Conservation (phyloP, 1,140 invertebrate species). For the Zaprionus capensis region DNA sequence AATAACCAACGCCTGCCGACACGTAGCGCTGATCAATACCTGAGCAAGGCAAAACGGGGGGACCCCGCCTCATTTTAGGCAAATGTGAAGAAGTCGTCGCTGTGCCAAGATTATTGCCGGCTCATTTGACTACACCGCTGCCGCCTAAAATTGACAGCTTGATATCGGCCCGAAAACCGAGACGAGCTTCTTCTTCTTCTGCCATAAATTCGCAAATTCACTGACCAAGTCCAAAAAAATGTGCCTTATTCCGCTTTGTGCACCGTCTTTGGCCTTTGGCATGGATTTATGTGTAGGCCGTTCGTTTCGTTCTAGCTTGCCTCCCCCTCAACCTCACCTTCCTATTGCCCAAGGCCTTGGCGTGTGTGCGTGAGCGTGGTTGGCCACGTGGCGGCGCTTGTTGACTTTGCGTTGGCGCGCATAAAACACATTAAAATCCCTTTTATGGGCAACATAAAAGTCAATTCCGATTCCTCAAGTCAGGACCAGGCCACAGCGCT, state of each 20-base stretch:
- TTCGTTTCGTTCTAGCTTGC: conserved; percentile 2
- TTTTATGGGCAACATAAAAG: conserved; percentile 76
- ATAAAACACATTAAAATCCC: conserved; percentile 78
- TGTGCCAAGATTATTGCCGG: conserved; percentile 64
- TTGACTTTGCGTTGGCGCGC: conserved; percentile 45
- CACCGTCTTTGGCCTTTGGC: conserved; percentile 24
- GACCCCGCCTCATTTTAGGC: background rate
- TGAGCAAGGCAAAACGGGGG: background rate
- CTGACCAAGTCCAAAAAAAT: conserved; percentile 41
- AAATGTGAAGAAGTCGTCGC: conserved; percentile 29
- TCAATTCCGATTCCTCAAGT: conserved; percentile 63
- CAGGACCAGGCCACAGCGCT: conserved; percentile 17
- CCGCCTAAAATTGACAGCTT: conserved; percentile 57
- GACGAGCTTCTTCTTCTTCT: background rate
- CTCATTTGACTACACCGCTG: conserved; percentile 63
- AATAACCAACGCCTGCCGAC: conserved; percentile 48
- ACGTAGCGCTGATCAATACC: conserved; percentile 53
- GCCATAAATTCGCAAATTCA: conserved; percentile 49
- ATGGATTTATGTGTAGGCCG: conserved; percentile 69
- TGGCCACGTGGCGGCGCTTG: conserved; percentile 16
- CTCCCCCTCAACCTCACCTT: background rate
- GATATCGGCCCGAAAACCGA: conserved; percentile 48
- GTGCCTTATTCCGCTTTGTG: conserved; percentile 61
- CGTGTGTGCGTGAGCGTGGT: conserved; percentile 33
- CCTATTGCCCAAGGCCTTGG: background rate